These are phyloP conservation scores for Siniperca chuatsi DNA, from an alignment of 2,113 vertebrate species.

Conservation along the genomic window DNA sequence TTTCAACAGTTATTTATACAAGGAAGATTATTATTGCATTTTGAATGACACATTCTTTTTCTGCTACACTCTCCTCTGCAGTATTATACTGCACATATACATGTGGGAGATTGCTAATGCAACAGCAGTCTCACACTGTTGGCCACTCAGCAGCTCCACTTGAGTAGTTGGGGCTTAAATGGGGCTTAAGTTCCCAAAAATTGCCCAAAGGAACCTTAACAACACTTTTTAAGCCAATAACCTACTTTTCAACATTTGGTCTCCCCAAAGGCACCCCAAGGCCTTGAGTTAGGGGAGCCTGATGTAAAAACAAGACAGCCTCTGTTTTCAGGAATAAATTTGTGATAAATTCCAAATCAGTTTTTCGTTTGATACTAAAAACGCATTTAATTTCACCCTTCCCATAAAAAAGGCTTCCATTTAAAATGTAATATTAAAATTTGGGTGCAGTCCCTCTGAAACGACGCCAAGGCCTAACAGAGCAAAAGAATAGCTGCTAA, in stretches of 20 bases:
- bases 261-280: neutral
- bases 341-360: neutral
- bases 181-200: slow-evolving; percentile 16
- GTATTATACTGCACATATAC: neutral
- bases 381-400: slow-evolving; percentile 28
- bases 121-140: neutral
- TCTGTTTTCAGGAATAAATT: neutral
- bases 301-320: neutral
- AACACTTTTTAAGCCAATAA: slow-evolving; percentile 10
- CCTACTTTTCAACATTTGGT: neutral
- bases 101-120: neutral
- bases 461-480: slow-evolving; percentile 21
- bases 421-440: slow-evolving; percentile 38
- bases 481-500: slow-evolving; percentile 36
- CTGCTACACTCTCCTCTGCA: neutral
- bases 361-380: slow-evolving; percentile 43
- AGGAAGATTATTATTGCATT: neutral
- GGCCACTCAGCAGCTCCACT: slow-evolving; percentile 15
- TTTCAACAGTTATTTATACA: neutral
- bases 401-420: slow-evolving; percentile 1
- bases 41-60: neutral
- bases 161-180: slow-evolving; percentile 22
- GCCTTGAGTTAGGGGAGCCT: neutral
- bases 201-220: slow-evolving; percentile 1
- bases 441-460: slow-evolving; percentile 12